These are phyloP conservation scores for Hecatera dysodea DNA, from an alignment of 2,888 invertebrate species.

Conservation along the genomic window DNA sequence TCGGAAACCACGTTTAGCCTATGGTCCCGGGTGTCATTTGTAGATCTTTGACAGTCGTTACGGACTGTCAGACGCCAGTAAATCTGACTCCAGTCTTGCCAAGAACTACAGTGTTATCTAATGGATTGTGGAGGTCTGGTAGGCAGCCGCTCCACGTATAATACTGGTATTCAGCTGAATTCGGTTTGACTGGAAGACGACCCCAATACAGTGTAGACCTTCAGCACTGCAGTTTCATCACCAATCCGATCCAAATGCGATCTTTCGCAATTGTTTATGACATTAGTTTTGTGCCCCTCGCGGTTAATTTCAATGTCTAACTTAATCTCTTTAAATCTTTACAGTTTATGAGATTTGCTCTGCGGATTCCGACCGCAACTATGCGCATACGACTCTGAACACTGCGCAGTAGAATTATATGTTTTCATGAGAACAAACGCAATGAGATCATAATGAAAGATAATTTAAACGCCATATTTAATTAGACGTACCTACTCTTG, in stretches of 20 bases:
- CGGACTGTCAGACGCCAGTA: no score
- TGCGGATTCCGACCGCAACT: conserved; percentile 26
- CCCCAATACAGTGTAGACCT: not conserved
- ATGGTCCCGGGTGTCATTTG: no score
- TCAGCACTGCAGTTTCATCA: conserved; percentile 7
- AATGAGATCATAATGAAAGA: conserved; percentile 67
- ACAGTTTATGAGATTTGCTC: conserved; percentile 26
- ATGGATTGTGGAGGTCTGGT: no score
- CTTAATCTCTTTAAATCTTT: conserved; percentile 21
- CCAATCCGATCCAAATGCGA: not conserved
- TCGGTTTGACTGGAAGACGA: no score
- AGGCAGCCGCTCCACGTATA: no score
- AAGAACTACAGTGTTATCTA: no score
- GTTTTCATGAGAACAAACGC: conserved; percentile 59
- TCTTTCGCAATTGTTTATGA: not conserved
- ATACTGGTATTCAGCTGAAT: no score
- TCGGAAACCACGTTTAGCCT: no score
- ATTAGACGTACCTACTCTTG: conserved; percentile 46
- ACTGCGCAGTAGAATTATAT: conserved; percentile 42
- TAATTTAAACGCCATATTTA: conserved; percentile 59
- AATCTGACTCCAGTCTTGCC: no score
- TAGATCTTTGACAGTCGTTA: no score
- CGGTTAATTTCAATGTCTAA: not conserved
- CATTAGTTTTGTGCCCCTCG: conserved; percentile 2
- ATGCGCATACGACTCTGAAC: conserved; percentile 18